Evolutionary conservation across 1,140 invertebrate genomes (phyloP), one percentile per base, ranked within the genome.

Genomic region (Cherax quadricarinatus): DNA sequence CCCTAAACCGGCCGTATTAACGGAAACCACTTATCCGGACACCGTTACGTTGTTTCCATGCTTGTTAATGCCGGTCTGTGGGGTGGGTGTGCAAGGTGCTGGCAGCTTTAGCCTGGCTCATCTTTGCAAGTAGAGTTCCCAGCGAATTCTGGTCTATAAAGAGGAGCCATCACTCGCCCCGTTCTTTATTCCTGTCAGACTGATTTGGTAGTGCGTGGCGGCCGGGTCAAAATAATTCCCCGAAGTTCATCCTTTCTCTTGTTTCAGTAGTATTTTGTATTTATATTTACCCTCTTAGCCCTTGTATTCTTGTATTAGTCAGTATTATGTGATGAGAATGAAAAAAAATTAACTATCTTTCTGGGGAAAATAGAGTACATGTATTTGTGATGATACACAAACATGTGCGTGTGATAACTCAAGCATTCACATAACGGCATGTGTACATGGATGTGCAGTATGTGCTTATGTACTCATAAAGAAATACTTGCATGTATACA

Each of bases 151-250:
- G 81, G 70, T 79, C 57, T 75, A 86, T 91, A 91, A 87, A 91
- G 89, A 84, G 89, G 84, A 91, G 87, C 88, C 84, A 78, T 86
- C 84, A 82, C 66, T 86, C 75, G 75, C 70, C 30, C 84, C 49
- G 84, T 80, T 89, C 88, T 89, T 89, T 89, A 89, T 89, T 89
- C 88, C 80, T 82, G 81, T 83, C 66, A 84, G 88, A 83, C 80
- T 89, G 62, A 83, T 62, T 73, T 62, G 81, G 75, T 89, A 84
- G 49, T 73, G 49, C 53, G 53, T 66, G 73, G 66, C 24, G 73
- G 51, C 49, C 49, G 66, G 81, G 84, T 82, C 88, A 89, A 60
- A 89, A 24, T 57, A 83, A 12, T 62, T 62, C 24, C 73, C 10
- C 48, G 12, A 24, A 10, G 49, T 53, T 41, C 48, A 73, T 49